A percentile compares a stretch with the other conserved stretches of the same genome.
phyloP scores from a whole-genome alignment of 2,888 invertebrate genomes.

The Cenopis cana region DNA sequence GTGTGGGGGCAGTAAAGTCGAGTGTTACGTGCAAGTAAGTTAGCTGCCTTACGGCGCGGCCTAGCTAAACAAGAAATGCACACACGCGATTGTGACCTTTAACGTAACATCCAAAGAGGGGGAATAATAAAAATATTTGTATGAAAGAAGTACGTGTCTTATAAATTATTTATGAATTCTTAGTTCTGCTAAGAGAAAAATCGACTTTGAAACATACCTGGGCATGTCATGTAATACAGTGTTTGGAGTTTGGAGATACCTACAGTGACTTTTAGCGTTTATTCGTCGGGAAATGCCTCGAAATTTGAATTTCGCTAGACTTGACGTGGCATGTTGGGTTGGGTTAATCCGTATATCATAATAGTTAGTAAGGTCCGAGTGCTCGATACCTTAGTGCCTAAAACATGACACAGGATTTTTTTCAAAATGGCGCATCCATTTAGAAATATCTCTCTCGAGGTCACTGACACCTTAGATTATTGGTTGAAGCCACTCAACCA shows the following conservation, averaged over 20 bases:
- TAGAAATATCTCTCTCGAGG: too few species aligned
- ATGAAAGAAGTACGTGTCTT: constrained; percentile 55
- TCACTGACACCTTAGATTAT: too few species aligned
- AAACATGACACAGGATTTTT: too few species aligned
- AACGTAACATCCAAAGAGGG: constrained; percentile 53
- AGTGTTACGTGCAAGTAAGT: constrained; percentile 53
- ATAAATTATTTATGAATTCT: constrained; percentile 61
- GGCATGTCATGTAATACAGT: neutral
- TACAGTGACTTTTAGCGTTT: neutral
- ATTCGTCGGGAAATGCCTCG: neutral
- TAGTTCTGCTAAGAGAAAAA: constrained; percentile 57
- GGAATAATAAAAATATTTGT: constrained; percentile 63
- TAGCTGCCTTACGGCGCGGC: constrained; percentile 47
- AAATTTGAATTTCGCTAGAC: constrained; percentile 7
- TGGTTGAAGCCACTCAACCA: too few species aligned
- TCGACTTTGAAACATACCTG: constrained; percentile 47
- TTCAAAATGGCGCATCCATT: too few species aligned
- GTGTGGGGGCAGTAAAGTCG: constrained; percentile 55
- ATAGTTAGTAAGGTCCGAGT: too few species aligned
- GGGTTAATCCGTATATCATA: too few species aligned
- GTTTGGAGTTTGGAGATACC: neutral
- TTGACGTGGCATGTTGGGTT: neutral
- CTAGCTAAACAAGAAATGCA: constrained; percentile 47
- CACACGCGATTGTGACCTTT: constrained; percentile 57
- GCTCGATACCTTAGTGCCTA: too few species aligned